Conservation (phyloP, 2,797 vertebrate species). For the Micrastur ruficollis region DNA sequence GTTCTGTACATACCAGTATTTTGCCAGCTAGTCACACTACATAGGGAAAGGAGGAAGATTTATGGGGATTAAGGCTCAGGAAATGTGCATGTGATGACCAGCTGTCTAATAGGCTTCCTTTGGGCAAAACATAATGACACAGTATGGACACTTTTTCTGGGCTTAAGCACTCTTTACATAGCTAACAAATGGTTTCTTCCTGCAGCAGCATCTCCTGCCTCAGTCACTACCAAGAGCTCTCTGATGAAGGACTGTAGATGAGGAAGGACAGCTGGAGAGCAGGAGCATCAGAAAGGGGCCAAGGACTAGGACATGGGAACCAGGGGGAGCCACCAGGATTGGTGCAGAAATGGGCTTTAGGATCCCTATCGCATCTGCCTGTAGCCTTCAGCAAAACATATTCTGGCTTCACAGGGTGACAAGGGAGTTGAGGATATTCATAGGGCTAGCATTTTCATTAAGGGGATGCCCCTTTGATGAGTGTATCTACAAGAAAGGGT, state of each 20-base stretch:
- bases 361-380: not conserved
- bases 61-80: not conserved
- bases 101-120: not conserved
- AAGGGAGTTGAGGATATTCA: not conserved
- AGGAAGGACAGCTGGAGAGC: not conserved
- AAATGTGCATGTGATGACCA: not conserved
- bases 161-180: not conserved
- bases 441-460: not conserved
- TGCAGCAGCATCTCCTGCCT: not conserved
- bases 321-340: fast-evolving
- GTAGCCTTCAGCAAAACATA: not conserved
- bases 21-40: not conserved
- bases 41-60: not conserved
- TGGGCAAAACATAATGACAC: not conserved
- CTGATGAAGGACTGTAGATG: not conserved
- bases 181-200: not conserved
- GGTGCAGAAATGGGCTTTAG: not conserved
- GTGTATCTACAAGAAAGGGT: not conserved
- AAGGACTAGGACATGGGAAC: not conserved
- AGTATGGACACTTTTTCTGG: not conserved
- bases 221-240: not conserved
- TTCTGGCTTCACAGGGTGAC: not conserved
- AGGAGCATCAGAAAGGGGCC: not conserved
- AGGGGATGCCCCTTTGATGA: not conserved
- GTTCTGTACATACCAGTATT: not conserved